Conservation (phyloP, 2,797 vertebrate species). For the Rhinoraja longicauda region DNA sequence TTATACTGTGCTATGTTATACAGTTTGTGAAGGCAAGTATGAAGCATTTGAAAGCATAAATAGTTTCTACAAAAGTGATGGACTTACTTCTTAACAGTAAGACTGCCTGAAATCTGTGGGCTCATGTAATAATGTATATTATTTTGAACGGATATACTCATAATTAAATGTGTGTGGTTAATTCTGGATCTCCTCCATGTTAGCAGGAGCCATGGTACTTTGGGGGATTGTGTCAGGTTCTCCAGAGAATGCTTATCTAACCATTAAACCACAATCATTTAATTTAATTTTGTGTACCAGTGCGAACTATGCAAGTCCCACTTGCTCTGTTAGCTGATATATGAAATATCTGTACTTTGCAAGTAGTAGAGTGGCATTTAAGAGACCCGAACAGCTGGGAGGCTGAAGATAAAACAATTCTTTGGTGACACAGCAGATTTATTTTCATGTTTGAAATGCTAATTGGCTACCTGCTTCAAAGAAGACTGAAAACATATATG, state of each 20-base stretch:
- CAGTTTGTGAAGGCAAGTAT: background rate
- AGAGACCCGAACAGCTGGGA: background rate
- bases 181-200: no score
- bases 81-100: background rate
- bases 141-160: no score
- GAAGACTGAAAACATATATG: background rate
- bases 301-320: background rate
- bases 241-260: background rate
- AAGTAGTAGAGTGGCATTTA: background rate
- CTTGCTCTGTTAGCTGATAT: background rate
- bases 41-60: background rate
- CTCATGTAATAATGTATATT: no score
- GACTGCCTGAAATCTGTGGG: background rate
- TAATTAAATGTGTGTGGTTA: no score
- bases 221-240: background rate
- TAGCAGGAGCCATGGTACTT: no score
- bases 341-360: background rate
- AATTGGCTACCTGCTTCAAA: constrained; percentile 15
- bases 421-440: background rate
- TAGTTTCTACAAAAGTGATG: background rate
- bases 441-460: background rate
- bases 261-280: background rate
- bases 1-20: no score
- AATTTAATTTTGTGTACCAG: background rate
- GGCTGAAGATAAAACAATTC: background rate